These are phyloP conservation scores for Acleris laterana DNA, from an alignment of 2,888 invertebrate genomes.

Conservation along the genomic window DNA sequence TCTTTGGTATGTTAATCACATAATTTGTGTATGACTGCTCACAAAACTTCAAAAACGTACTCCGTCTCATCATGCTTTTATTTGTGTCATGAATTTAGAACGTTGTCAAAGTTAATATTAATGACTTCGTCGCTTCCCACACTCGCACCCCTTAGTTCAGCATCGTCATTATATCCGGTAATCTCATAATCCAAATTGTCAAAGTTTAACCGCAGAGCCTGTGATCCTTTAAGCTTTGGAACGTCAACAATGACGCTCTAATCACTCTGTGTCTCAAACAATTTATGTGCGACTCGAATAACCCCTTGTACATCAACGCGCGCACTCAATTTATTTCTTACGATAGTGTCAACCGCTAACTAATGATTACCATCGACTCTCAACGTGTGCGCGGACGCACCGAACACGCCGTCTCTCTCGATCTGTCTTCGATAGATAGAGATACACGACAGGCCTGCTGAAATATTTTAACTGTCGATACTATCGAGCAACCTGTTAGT, in stretches of 20 bases:
- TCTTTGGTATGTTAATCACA: constrained; percentile 37
- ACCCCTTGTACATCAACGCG: constrained; percentile 47
- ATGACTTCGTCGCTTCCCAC: constrained; percentile 27
- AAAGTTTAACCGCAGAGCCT: constrained; percentile 43
- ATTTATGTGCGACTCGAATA: constrained; percentile 61
- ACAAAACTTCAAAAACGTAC: constrained; percentile 25
- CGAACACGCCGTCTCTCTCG: constrained; percentile 16
- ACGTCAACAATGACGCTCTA: constrained; percentile 64
- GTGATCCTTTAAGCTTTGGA: constrained; percentile 56
- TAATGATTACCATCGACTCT: constrained; percentile 60
- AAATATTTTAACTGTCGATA: constrained; percentile 25
- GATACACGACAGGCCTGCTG: constrained; percentile 15
- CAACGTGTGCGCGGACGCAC: constrained; percentile 32
- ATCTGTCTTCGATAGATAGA: constrained; percentile 27
- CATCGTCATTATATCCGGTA: constrained; percentile 30
- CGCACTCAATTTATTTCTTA: constrained; percentile 65
- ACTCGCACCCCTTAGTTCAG: constrained; percentile 28
- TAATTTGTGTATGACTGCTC: constrained; percentile 37
- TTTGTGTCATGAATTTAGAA: constrained; percentile 20
- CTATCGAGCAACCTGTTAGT: constrained; percentile 22
- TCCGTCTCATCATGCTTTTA: constrained; percentile 15
- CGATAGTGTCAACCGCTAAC: constrained; percentile 67
- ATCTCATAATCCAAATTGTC: constrained; percentile 35
- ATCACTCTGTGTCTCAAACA: constrained; percentile 53
- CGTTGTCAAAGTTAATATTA: constrained; percentile 19